A percentile compares a stretch with the other conserved stretches of the same genome.
Evolutionary conservation across 2,888 invertebrate species (phyloP).

Genomic region (Palloptera scutellata): DNA sequence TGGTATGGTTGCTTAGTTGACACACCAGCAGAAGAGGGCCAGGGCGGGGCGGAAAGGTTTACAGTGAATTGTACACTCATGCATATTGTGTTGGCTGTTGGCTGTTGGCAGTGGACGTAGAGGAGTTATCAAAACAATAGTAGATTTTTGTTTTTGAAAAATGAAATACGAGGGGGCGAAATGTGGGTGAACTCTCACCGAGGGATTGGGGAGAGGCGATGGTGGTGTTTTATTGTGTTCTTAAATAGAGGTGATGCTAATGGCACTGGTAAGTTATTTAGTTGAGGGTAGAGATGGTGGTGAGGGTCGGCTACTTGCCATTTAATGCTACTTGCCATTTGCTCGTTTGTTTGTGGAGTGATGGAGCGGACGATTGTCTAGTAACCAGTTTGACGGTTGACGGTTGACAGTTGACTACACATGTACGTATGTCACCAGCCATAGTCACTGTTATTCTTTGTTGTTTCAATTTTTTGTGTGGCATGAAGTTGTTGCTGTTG

Average conservation of each 20-base stretch:
- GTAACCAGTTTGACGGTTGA: background rate
- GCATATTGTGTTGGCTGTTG: too few relatives aligned
- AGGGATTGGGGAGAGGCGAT: background rate
- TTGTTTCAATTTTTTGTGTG: conserved; percentile 10
- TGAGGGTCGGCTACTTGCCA: background rate
- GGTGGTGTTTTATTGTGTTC: background rate
- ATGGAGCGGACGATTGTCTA: too few relatives aligned
- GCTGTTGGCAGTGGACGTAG: too few relatives aligned
- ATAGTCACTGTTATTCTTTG: background rate
- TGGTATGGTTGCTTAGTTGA: background rate
- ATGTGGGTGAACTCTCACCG: background rate
- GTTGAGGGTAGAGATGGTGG: background rate
- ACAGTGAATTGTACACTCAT: too few relatives aligned
- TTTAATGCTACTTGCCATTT: background rate
- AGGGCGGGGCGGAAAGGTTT: too few relatives aligned
- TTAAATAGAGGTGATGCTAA: background rate
- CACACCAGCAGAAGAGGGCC: too few relatives aligned
- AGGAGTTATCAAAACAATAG: background rate
- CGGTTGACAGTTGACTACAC: background rate
- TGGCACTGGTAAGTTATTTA: background rate
- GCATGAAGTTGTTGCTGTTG: conserved; percentile 42
- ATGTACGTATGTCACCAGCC: background rate
- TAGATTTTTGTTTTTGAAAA: conserved; percentile 1
- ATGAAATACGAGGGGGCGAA: background rate
- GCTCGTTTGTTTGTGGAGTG: too few relatives aligned